Conservation (phyloP, 2,888 invertebrate species). For the Hypena proboscidalis region DNA sequence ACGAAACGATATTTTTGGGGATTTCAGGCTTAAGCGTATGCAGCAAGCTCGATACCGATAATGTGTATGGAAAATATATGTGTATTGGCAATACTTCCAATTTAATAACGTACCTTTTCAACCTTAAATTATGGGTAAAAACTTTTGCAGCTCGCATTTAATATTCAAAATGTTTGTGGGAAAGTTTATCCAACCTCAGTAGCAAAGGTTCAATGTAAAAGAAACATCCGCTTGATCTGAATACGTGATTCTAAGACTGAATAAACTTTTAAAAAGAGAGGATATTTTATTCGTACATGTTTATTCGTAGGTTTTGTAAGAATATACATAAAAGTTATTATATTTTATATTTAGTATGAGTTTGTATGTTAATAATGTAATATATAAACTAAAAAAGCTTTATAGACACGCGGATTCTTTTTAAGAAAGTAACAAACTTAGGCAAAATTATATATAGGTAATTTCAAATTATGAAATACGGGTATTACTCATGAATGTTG, state of each 20-base stretch:
- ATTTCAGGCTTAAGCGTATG: not conserved
- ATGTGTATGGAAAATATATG: not conserved
- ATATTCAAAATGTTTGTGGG: no score
- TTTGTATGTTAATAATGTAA: no score
- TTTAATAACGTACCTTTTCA: no score
- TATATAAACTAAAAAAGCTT: no score
- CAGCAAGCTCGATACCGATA: not conserved
- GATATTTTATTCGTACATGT: not conserved
- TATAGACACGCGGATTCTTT: no score
- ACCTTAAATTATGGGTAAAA: no score
- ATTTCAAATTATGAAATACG: no score
- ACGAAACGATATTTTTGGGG: slow-evolving; percentile 1
- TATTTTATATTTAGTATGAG: no score
- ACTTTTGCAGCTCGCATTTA: no score
- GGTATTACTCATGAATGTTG: no score
- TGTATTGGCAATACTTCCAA: not conserved
- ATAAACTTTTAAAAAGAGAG: not conserved
- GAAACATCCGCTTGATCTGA: not conserved
- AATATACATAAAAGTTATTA: not conserved
- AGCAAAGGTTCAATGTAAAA: slow-evolving; percentile 3
- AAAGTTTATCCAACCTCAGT: not conserved
- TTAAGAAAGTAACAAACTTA: no score
- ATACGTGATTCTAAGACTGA: not conserved
- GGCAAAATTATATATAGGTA: no score
- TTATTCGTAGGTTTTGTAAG: not conserved